Evolutionary conservation across 2,113 vertebrate genomes (phyloP).

Genomic region (Marcusenius ussheri): DNA sequence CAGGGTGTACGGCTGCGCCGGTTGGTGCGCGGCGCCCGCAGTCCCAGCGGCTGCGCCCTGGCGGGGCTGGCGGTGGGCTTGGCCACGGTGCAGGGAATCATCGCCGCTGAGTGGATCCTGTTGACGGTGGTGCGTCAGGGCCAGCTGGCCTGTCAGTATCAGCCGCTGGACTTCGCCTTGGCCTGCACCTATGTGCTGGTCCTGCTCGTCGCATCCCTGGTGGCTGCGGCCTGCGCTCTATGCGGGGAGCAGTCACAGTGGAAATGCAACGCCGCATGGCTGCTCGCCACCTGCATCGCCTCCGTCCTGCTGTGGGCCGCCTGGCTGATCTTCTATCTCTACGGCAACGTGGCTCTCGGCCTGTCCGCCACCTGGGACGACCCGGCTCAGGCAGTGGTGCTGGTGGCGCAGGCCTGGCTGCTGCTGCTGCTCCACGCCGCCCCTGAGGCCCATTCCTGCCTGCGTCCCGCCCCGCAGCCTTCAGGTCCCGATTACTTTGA

Average conservation of each 20-base stretch:
- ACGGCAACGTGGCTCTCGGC: constrained; percentile 70
- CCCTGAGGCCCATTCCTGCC: constrained; percentile 80
- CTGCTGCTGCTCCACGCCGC: constrained; percentile 87
- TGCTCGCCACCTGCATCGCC: constrained; percentile 74
- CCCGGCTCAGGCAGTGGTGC: constrained; percentile 78
- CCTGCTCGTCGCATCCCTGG: constrained; percentile 64
- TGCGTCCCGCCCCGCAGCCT: constrained; percentile 79
- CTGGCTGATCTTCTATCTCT: constrained; percentile 92
- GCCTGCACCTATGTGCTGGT: constrained; percentile 83
- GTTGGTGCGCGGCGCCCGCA: constrained; percentile 74
- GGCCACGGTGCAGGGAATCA: constrained; percentile 84
- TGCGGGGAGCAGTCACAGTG: constrained; percentile 86
- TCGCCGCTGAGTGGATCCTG: constrained; percentile 84
- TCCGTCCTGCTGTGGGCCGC: constrained; percentile 85
- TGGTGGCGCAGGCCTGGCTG: constrained; percentile 88
- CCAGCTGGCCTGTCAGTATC: constrained; percentile 76
- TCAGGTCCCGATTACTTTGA: constrained; percentile 92
- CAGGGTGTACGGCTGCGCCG: constrained; percentile 78
- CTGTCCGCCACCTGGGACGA: constrained; percentile 78
- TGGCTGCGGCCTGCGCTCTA: constrained; percentile 72
- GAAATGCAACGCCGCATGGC: constrained; percentile 80
- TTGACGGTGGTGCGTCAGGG: constrained; percentile 80
- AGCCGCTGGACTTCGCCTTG: constrained; percentile 83
- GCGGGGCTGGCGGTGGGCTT: constrained; percentile 72
- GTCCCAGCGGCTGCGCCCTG: constrained; percentile 78